Evolutionary conservation across 2,797 vertebrate genomes (phyloP), one percentile per base, ranked within the genome.

Genomic region (Acanthurus leucopareius): DNA sequence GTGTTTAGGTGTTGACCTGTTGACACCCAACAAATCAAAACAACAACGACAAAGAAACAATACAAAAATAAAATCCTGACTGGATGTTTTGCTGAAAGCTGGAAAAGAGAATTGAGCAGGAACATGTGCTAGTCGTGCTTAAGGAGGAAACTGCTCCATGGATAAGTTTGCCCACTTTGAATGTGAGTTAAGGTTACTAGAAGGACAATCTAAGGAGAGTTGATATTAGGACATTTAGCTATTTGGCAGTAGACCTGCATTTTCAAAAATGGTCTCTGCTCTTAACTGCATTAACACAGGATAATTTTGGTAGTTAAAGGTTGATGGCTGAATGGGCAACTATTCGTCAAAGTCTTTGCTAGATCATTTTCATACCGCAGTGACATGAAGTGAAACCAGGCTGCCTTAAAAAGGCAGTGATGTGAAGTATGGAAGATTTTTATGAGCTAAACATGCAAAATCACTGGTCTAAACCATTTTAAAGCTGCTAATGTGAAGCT

Each of bases 271-370:
- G 40, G 6, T 47, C 15, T 49, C 40, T 35, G 47, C 40, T 40
- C 53, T 13, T 19, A 57, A 62, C 47, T 65, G 28, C 45, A 10
- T 44, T 45, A 70, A 35, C 47, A 75, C 48, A 72, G 58, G 57
- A 65, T 79, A 0, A 48, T 84, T 72, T 74, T 44, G 40, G 69
- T 69, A 45, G 38, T 35, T 9, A 32, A 35, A 42, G 83, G 69
- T 19, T 58, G n/a, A 77, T 73, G 64, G 76, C 17, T 62, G 66
- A 61, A 76, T 54, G 25, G 44, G 44, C 14, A 19, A 52, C 28
- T 3, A 64, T 84, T 80, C 57, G 47, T 84, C 63, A 48, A 56
- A 58, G 16, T 42, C 44, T 59, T 74, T 77, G 44, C 49, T 28
- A 56, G 20, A 61, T 75, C 0, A 76, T 76, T 79, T 54, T 70